Evolutionary conservation across 2,888 invertebrate genomes (phyloP).

Genomic region (Orthosia cruda): DNA sequence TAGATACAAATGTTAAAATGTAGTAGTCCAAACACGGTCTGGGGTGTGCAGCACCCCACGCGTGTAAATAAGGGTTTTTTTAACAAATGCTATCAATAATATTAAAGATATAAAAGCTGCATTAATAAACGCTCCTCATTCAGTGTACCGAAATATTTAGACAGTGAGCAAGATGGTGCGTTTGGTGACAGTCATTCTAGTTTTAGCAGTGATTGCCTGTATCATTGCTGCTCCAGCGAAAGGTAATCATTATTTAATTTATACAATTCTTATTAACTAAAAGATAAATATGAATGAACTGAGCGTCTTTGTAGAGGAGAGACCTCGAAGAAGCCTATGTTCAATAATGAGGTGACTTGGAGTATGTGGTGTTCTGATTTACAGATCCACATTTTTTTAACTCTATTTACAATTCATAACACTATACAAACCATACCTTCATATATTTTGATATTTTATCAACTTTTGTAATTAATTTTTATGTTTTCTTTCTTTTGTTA

Average conservation of each 20-base stretch:
- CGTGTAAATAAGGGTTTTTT: too few species aligned
- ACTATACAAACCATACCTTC: too few species aligned
- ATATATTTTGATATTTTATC: too few species aligned
- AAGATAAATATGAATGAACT: not conserved
- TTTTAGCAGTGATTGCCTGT: constrained; percentile 14
- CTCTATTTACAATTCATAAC: too few species aligned
- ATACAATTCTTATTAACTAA: not conserved
- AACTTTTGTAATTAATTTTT: too few species aligned
- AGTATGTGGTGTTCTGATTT: too few species aligned
- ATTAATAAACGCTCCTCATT: not conserved
- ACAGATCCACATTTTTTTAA: too few species aligned
- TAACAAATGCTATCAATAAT: not conserved
- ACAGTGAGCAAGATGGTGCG: constrained; percentile 39
- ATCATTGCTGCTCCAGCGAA: not conserved
- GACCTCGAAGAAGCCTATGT: not conserved
- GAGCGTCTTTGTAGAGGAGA: not conserved
- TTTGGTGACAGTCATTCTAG: constrained; percentile 16
- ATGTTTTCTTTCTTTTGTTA: too few species aligned
- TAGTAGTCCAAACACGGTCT: too few species aligned
- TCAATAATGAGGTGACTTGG: not conserved
- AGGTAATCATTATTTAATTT: constrained; percentile 20
- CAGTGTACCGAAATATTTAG: constrained; percentile 19
- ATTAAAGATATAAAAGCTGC: constrained; percentile 30
- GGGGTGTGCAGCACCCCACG: too few species aligned
- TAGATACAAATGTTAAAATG: too few species aligned